A percentile compares a stretch with the other conserved stretches of the same genome.
These are phyloP conservation scores for Hermetia illucens DNA, from an alignment of 1,140 invertebrate species.

Conservation along the genomic window DNA sequence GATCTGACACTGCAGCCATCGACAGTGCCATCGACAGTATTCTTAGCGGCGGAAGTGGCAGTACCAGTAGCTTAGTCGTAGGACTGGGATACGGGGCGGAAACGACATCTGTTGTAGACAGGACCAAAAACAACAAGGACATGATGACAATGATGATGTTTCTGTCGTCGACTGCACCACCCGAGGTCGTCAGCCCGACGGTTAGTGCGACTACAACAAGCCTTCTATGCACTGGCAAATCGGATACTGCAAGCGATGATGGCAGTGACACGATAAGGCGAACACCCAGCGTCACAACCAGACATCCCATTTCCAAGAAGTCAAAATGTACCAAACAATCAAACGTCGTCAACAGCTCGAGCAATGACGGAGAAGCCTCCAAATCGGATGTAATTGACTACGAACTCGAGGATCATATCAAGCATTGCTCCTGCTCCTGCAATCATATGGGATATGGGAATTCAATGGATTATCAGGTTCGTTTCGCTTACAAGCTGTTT, in stretches of 20 bases:
- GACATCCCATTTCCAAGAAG: slow-evolving; percentile 10
- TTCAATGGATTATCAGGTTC: slow-evolving; percentile 79
- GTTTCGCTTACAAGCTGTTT: no score
- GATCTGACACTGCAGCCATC: no score
- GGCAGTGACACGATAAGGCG: no score
- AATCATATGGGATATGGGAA: slow-evolving; percentile 85
- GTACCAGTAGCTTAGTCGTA: background rate
- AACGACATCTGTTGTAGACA: background rate
- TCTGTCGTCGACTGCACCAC: background rate
- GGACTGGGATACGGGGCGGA: background rate
- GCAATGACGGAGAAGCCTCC: slow-evolving; percentile 5
- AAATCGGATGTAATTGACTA: slow-evolving; percentile 42
- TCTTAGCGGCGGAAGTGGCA: background rate
- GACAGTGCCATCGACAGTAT: background rate
- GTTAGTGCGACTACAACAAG: background rate
- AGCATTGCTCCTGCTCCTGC: slow-evolving; percentile 73
- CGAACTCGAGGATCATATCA: slow-evolving; percentile 71
- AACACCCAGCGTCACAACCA: no score
- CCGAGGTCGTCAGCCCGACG: background rate
- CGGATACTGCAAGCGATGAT: no score
- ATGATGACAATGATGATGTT: slow-evolving; percentile 1
- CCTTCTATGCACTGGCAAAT: background rate
- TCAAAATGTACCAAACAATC: slow-evolving; percentile 10
- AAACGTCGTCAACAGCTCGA: slow-evolving; percentile 12
- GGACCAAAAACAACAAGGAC: background rate